These are phyloP conservation scores for Paramisgurnus dabryanus DNA, from an alignment of 2,113 vertebrate species.

Conservation along the genomic window DNA sequence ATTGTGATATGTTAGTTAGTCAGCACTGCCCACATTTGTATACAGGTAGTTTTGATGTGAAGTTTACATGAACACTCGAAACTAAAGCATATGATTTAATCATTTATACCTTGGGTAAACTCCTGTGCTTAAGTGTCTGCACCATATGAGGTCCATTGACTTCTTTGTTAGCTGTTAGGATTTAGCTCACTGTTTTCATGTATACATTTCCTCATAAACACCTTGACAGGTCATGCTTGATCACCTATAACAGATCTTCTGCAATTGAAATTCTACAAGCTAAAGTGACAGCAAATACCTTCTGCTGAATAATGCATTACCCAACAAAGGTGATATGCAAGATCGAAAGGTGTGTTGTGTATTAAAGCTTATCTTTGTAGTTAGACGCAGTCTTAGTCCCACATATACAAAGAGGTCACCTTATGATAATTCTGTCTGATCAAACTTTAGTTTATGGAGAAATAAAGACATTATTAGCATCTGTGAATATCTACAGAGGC, in stretches of 20 bases:
- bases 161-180: slow-evolving; percentile 23
- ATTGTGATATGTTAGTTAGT: neutral
- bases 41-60: too few species aligned
- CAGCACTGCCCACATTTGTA: too few species aligned
- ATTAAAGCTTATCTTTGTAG: neutral
- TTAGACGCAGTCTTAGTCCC: neutral
- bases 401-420: neutral
- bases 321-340: neutral
- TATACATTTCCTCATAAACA: slow-evolving; percentile 42
- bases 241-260: slow-evolving; percentile 6
- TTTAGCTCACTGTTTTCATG: slow-evolving; percentile 13
- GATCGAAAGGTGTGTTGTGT: neutral
- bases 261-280: neutral
- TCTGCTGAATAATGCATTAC: slow-evolving; percentile 32
- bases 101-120: neutral
- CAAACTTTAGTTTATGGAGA: neutral
- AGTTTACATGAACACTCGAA: neutral
- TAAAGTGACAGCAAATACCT: slow-evolving; percentile 10
- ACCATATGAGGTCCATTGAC: slow-evolving; percentile 5
- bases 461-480: neutral
- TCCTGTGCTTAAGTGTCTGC: neutral
- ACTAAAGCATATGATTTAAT: neutral
- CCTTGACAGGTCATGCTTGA: slow-evolving; percentile 21
- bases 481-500: neutral
- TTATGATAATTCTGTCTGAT: neutral